Conservation (phyloP, 2,888 invertebrate species). For the Cryptocephalus primarius region DNA sequence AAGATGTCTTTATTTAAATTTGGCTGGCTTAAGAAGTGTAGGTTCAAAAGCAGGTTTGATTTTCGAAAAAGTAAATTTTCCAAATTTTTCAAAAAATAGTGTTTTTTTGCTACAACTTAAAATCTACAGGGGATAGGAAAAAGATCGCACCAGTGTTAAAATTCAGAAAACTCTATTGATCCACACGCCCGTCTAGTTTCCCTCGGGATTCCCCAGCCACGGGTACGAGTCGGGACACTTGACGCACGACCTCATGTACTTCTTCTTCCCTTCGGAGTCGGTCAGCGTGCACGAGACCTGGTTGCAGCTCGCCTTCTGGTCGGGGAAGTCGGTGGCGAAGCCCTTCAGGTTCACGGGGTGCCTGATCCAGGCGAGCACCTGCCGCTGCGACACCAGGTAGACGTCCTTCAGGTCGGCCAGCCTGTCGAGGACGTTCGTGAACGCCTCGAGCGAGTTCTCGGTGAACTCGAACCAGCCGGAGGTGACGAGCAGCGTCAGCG, state of each 20-base stretch:
- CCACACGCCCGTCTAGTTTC: background rate
- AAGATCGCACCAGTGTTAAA: no score
- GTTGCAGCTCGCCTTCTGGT: background rate
- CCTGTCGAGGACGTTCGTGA: constrained; percentile 30
- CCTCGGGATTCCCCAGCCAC: background rate
- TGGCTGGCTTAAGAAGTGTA: no score
- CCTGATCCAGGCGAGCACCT: constrained; percentile 36
- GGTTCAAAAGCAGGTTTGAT: no score
- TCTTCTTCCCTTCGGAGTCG: background rate
- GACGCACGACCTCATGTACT: background rate
- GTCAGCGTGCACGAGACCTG: background rate
- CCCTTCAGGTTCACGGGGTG: constrained; percentile 30
- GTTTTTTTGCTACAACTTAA: no score
- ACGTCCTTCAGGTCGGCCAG: constrained; percentile 28
- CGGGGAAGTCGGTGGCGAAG: constrained; percentile 13
- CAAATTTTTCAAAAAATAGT: no score
- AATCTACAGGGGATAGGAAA: no score
- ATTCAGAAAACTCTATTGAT: background rate
- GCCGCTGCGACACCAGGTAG: constrained; percentile 34
- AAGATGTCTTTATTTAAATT: no score
- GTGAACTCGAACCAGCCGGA: constrained; percentile 38
- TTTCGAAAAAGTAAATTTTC: no score
- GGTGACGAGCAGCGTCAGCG: constrained; percentile 39
- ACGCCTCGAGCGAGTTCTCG: constrained; percentile 24
- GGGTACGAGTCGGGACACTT: background rate